Percentiles rank a stretch among this genome's conserved stretches.
Evolutionary conservation across 2,113 vertebrate species (phyloP).

Genomic region (Aleadryas rufinucha): DNA sequence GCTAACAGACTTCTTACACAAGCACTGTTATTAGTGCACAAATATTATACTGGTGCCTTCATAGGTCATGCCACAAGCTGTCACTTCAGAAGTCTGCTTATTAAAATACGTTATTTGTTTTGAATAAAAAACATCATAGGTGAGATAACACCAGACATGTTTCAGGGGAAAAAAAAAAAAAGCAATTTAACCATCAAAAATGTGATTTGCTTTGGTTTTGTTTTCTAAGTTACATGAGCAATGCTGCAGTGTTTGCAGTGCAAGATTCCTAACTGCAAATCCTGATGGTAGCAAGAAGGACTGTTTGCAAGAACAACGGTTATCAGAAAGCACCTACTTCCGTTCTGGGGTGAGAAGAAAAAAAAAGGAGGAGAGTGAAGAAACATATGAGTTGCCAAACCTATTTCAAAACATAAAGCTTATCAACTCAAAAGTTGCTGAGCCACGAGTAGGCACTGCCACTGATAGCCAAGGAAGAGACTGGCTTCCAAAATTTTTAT

Average conservation of each 20-base stretch:
- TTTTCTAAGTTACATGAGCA: background rate
- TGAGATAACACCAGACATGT: background rate
- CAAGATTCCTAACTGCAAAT: background rate
- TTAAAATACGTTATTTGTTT: background rate
- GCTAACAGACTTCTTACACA: background rate
- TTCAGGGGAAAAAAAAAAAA: background rate
- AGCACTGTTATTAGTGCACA: background rate
- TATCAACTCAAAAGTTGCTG: background rate
- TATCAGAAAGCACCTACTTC: background rate
- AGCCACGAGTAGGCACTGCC: background rate
- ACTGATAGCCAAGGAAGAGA: background rate
- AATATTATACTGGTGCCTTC: background rate
- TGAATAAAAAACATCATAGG: background rate
- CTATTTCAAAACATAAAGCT: background rate
- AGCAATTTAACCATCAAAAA: background rate
- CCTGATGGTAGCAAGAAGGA: background rate
- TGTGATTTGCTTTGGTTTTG: background rate
- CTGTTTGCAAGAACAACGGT: background rate
- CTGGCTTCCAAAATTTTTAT: background rate
- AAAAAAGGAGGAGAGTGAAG: background rate
- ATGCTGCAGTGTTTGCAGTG: background rate
- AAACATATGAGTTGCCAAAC: background rate
- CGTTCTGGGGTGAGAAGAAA: fast-evolving
- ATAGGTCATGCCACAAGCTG: background rate
- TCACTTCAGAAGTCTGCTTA: background rate